Evolutionary conservation across 2,888 invertebrate genomes (phyloP), one percentile per base, ranked within the genome.

Genomic region (Gandaritis pyraliata): DNA sequence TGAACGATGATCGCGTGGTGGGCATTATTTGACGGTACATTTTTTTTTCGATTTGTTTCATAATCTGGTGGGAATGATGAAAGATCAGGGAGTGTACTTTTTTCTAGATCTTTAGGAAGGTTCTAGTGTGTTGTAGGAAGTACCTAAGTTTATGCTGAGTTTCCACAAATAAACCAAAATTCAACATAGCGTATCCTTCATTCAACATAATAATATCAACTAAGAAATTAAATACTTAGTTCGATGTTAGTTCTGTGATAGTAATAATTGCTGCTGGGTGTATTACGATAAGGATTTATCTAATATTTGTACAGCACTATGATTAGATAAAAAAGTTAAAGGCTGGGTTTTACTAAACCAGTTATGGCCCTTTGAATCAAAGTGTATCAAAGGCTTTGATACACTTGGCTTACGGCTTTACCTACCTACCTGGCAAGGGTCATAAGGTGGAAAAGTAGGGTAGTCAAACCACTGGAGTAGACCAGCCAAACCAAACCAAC

Each of bases 261-360:
- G 85, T 82, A 86, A 87, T 90, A 89, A 90, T 90, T 90, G 90
- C 90, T 86, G 88, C 86, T 90, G 88, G 86, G 82, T 87, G 83
- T 80, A 75, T 74, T 68, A 23, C 74, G 87, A 86, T 86, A 87
- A 86, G 29, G 78, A 76, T 77, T 88, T 90, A 90, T 89, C 89
- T 89, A 88, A 88, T 88, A 85, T 91, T 90, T 89, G 85, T 81
- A 79, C 79, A 82, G 80, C 78, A 77, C 75, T 6, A 71, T 73
- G 90, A 89, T 89, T 79, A 90, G 89, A 90, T 90, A 88, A 81
- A 70, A 56, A 58, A 69, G 85, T 84, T 80, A 74, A 75, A 77
- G 73, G 77, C 77, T 70, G 74, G 69, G 75, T 77, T 77, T 77
- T 78, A 80, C 75, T 74, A 73, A 77, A 77, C 72, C 72, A 71